These are phyloP conservation scores for Eristalis arbustorum DNA, from an alignment of 2,888 invertebrate species.

Conservation along the genomic window DNA sequence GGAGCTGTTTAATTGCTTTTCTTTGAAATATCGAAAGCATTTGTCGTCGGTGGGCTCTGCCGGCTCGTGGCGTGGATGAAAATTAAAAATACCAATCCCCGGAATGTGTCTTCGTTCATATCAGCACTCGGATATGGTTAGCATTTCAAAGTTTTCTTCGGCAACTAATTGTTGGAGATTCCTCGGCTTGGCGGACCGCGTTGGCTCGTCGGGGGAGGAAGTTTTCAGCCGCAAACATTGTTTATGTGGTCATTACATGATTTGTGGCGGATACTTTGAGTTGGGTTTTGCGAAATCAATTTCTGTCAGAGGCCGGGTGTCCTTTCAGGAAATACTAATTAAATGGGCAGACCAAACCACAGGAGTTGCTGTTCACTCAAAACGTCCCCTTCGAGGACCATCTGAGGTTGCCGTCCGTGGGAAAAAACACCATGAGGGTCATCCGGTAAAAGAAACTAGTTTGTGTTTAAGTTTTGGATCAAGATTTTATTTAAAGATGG, in stretches of 20 bases:
- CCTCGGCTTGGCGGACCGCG: not conserved
- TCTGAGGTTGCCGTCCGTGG: too few relatives aligned
- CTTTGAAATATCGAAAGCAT: slow-evolving; percentile 26
- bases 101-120: not conserved
- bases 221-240: not conserved
- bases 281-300: too few relatives aligned
- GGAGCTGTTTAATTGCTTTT: not conserved
- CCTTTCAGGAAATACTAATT: too few relatives aligned
- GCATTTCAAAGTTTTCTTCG: not conserved
- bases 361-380: too few relatives aligned
- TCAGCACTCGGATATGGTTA: not conserved
- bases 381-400: too few relatives aligned
- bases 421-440: too few relatives aligned
- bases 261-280: not conserved
- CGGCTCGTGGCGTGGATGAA: not conserved
- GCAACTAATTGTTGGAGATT: not conserved
- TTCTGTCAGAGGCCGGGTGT: too few relatives aligned
- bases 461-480: too few relatives aligned
- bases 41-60: not conserved
- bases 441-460: too few relatives aligned
- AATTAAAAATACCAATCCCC: not conserved
- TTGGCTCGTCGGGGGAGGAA: not conserved
- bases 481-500: too few relatives aligned
- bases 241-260: not conserved
- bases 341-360: too few relatives aligned